phyloP scores from a whole-genome alignment of 2,888 invertebrate species.

The Netelia fuscicornis region DNA sequence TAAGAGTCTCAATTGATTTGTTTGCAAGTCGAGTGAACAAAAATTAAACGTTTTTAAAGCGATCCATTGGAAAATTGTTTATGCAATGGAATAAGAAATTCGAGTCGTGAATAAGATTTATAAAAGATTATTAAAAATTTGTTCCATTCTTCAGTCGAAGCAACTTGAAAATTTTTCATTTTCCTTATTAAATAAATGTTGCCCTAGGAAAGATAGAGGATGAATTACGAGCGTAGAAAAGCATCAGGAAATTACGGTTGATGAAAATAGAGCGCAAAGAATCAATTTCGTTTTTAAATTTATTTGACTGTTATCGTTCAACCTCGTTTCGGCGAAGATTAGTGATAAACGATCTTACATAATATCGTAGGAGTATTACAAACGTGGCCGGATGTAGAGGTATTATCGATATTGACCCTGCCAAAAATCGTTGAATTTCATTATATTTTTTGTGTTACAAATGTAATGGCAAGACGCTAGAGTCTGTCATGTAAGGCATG shows the following conservation, averaged over 20 bases:
- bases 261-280: conserved; percentile 77
- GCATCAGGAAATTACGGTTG: conserved; percentile 69
- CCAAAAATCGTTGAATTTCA: conserved; percentile 66
- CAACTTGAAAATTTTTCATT: not conserved
- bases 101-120: conserved; percentile 6
- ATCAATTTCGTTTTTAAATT: conserved; percentile 67
- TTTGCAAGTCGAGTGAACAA: conserved; percentile 11
- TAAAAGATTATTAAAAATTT: not conserved
- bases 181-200: not conserved
- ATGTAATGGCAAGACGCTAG: conserved; percentile 56
- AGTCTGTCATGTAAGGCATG: conserved; percentile 57
- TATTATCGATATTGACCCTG: conserved; percentile 75
- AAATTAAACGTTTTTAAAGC: no score
- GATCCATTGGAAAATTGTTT: not conserved
- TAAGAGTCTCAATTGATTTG: conserved; percentile 9
- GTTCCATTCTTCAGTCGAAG: not conserved
- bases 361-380: conserved; percentile 73
- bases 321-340: conserved; percentile 44
- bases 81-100: not conserved
- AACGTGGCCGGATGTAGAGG: conserved; percentile 79
- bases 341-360: conserved; percentile 67
- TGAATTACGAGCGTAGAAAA: no score
- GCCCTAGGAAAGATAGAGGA: no score
- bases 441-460: conserved; percentile 51
- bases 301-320: conserved; percentile 43